Base-by-base conservation (phyloP, 2,888 invertebrate genomes). In the Plebejus argus region DNA sequence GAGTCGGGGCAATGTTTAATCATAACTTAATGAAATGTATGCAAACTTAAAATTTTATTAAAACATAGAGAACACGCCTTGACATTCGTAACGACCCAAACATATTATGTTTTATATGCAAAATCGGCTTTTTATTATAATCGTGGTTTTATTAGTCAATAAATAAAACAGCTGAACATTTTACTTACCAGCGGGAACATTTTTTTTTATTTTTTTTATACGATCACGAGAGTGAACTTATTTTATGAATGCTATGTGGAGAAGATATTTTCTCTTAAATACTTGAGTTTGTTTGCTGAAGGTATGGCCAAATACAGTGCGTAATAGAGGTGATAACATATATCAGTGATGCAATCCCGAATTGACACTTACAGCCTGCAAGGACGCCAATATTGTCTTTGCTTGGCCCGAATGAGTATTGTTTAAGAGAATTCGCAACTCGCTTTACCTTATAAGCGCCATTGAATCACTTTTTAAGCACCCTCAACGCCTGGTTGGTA, bases 261-360 rank as follows among this genome's bases (percentile, higher is more conserved):
- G 49, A 39, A 20, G 70, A 79, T 80, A 76, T 79, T 79, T 84
- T 85, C 82, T 85, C 87, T 92, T 93, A 93, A 91, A 93, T 93
- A 93, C 87, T 83, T 80, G 82, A 77, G 81, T 84, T 53, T 89
- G 86, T 90, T 91, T 89, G 89, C 87, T 82, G 81, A 87, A 84
- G 87, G 90, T 89, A 84, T 87, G 86, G 79, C 85, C 83, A 86
- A 85, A 86, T 84, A 83, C 76, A 79, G 79, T 78, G 82, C 85
- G 85, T 83, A 84, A 86, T 84, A 81, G 76, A 91, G 88, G 91
- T 91, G 92, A 92, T 91, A 92, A 91, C 86, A 85, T 83, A 83
- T 85, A 88, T 88, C 84, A 85, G 85, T 91, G 85, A 85, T 84
- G 88, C 88, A 89, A 90, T 66, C 80, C 82, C 78, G 76, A 82